Evolutionary conservation across 1,140 invertebrate genomes (phyloP), one percentile per base, ranked within the genome.

Genomic region (Asobara japonica): DNA sequence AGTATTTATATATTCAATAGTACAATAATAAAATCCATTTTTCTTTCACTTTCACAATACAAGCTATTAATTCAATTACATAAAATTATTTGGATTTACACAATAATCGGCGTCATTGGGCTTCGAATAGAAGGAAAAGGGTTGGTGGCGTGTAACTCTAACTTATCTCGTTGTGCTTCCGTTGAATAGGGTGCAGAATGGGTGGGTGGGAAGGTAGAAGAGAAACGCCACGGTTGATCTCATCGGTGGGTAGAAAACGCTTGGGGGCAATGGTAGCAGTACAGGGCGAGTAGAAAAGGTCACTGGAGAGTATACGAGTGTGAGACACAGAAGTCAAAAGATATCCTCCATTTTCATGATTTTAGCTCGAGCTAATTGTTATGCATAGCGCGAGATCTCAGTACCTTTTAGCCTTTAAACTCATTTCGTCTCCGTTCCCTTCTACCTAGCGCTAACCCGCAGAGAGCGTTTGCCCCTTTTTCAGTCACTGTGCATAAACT

Each of bases 281-380:
- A 38, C 22, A 41, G 16, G 20, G 51, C 22, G 20, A 60, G 71
- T 36, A 48, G 25, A 8, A 38, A 64, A 51, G 3, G 33, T 13
- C 45, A 67, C 22, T 48, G 67, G 64, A 72, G 72, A 77, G 76
- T 77, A 74, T 74, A 71, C 36, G 68, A 60, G 51, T 31, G 22
- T 51, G 27, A 60, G 27, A 60, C 29, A 41, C 29, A 60, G 38
- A 29, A 71, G 69, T 71, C 45, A 65, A 84, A 85, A 83, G 81
- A 84, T 83, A 82, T 80, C 76, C 80, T 78, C 78, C 79, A 78
- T 86, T 87, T 87, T 87, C 29, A 86, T 82, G 83, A 86, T 86
- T 87, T 87, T 86, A 62, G n/a, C 83, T 80, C 81, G 80, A 76
- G 85, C 83, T 87, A 87, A 87, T 87, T 87, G 83, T 86, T 86